Evolutionary conservation across 2,113 vertebrate genomes (phyloP).

Genomic region (Caranx melampygus): DNA sequence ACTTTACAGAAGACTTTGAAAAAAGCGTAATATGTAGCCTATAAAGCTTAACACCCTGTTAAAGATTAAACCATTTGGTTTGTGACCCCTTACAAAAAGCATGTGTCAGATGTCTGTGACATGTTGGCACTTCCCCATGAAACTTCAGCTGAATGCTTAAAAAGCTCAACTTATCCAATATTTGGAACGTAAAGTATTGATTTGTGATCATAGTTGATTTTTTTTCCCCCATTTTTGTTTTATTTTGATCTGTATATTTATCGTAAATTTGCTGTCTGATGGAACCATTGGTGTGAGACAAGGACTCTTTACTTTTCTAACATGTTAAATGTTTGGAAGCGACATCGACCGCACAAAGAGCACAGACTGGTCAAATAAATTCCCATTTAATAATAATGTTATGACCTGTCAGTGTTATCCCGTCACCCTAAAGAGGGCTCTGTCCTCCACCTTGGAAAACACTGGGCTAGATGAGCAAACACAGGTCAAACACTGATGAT

Average conservation of each 20-base stretch:
- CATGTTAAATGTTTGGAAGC: conserved; percentile 2
- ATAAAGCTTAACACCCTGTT: background rate
- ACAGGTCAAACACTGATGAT: background rate
- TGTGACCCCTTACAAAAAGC: background rate
- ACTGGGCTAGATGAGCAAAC: background rate
- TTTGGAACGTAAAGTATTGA: conserved; percentile 84
- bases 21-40: background rate
- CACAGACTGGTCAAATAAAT: background rate
- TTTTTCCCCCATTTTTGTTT: conserved; percentile 64
- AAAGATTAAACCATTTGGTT: background rate
- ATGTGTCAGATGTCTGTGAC: background rate
- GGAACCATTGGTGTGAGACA: conserved; percentile 45
- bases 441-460: background rate
- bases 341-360: conserved; percentile 3
- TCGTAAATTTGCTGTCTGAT: conserved; percentile 80
- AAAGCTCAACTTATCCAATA: too few relatives aligned
- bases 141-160: background rate
- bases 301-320: conserved; percentile 62
- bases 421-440: too few relatives aligned
- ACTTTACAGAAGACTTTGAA: background rate
- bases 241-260: conserved; percentile 83
- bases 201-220: conserved; percentile 79
- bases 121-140: background rate
- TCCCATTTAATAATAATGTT: background rate
- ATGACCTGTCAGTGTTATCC: too few relatives aligned